Base-by-base conservation (phyloP, 2,797 vertebrate species). In the Poeciliopsis presidionis region DNA sequence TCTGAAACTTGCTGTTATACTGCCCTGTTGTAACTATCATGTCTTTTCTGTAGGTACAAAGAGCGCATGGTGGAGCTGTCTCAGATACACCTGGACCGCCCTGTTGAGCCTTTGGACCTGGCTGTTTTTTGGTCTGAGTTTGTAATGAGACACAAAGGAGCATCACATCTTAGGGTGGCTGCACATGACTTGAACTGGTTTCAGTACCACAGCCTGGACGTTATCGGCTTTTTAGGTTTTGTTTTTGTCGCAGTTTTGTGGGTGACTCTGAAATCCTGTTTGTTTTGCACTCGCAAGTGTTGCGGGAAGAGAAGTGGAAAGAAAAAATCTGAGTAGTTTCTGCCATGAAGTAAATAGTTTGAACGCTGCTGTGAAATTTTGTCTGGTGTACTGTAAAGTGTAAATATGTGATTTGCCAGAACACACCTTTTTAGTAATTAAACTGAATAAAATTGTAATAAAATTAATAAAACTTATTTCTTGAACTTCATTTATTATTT, bases 121-220 rank as follows among this genome's bases (percentile, higher is more conserved):
- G 96, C 97, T 0, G 97, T 96, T 72, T 96, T 97, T 93, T 99
- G 98, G 98, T 96, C 97, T 0, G 98, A 99, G 91, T 99, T 97
- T 7, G 96, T 99, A 41, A 97, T 99, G 92, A 96, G 95, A 81
- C 96, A 99, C 91, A 97, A 97, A 82, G 97, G 98, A 47, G 97
- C 97, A 0, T 83, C 92, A 0, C 98, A 99, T 87, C 93, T 99
- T 33, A 94, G 96, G 28, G 92, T 96, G 0, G 96, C 97, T 0
- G 98, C 98, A 43, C 96, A 97, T 0, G 92, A 98, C 36, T 92
- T 98, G 82, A 98, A 97, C 95, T 99, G 97, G 97, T 85, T 98
- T 84, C 98, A 99, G 90, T 99, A 99, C 90, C 96, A 99, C 84
- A 96, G 96, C 7, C 88, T 99, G 90, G 98, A 99, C 0, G 97